A percentile compares a stretch with the other conserved stretches of the same genome.
phyloP scores from a whole-genome alignment of 2,113 vertebrate genomes.

The Himantopus leucocephalus region DNA sequence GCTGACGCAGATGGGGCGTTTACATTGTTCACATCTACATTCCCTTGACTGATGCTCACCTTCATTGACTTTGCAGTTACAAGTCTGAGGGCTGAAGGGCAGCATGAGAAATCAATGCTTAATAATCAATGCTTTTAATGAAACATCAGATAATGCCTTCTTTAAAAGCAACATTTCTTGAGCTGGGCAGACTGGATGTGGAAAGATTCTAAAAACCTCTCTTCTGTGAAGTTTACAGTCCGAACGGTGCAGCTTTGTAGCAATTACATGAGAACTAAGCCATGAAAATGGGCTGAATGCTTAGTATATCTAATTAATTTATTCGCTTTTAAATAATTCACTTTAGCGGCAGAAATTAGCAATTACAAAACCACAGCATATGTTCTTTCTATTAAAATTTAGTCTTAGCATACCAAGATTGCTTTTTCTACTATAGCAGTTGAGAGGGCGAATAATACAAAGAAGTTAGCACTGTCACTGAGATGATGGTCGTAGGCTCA shows the following conservation, averaged over 20 bases:
- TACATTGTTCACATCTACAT: background rate
- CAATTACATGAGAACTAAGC: background rate
- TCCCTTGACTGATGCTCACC: background rate
- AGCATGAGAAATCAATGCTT: background rate
- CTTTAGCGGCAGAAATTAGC: background rate
- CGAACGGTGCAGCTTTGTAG: background rate
- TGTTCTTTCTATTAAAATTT: conserved; percentile 10
- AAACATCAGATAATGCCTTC: background rate
- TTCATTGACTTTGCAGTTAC: background rate
- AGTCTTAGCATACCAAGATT: background rate
- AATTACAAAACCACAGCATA: background rate
- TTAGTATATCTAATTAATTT: conserved; percentile 9
- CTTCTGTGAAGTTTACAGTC: background rate
- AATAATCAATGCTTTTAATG: background rate
- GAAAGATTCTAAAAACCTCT: background rate
- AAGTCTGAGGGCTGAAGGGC: background rate
- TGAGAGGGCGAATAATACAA: background rate
- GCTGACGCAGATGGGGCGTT: background rate
- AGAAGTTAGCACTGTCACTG: background rate
- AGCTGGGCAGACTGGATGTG: background rate
- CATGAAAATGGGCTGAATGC: background rate
- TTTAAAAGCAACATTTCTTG: background rate
- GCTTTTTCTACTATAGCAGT: background rate
- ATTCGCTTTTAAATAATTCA: conserved; percentile 20
- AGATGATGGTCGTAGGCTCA: background rate